Evolutionary conservation across 2,888 invertebrate genomes (phyloP).

Genomic region (Flexamia atlantica): DNA sequence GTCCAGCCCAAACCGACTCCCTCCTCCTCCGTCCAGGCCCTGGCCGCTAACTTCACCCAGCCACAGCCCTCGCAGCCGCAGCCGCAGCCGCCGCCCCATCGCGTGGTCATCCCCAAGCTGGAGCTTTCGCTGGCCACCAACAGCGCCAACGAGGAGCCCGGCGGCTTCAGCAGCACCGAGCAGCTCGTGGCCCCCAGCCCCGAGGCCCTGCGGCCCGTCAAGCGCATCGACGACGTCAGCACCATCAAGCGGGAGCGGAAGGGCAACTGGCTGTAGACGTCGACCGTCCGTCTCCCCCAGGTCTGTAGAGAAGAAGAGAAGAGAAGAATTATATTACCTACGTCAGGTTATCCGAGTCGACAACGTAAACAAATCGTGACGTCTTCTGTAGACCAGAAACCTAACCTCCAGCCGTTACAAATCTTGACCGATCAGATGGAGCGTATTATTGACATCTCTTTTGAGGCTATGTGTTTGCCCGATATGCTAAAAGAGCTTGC

Average conservation of each 20-base stretch:
- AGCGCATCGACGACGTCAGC: slow-evolving; percentile 78
- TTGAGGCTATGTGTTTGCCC: too few species aligned
- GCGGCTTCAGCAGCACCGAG: slow-evolving; percentile 74
- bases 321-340: too few species aligned
- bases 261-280: slow-evolving; percentile 81
- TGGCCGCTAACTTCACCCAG: background rate
- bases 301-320: too few species aligned
- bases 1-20: slow-evolving; percentile 8
- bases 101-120: slow-evolving; percentile 47
- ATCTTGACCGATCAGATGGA: too few species aligned
- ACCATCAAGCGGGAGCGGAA: slow-evolving; percentile 78
- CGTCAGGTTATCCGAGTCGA: too few species aligned
- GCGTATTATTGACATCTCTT: too few species aligned
- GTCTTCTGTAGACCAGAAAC: too few species aligned
- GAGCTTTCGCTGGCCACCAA: slow-evolving; percentile 57
- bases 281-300: too few species aligned
- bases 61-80: background rate
- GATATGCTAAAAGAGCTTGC: too few species aligned
- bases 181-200: slow-evolving; percentile 76
- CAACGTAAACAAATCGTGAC: too few species aligned
- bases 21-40: background rate
- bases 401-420: too few species aligned
- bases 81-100: background rate
- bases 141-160: slow-evolving; percentile 69
- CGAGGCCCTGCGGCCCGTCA: slow-evolving; percentile 74